Evolutionary conservation across 1,140 invertebrate species (phyloP), one percentile per base, ranked within the genome.

Genomic region (Sinella curviseta): DNA sequence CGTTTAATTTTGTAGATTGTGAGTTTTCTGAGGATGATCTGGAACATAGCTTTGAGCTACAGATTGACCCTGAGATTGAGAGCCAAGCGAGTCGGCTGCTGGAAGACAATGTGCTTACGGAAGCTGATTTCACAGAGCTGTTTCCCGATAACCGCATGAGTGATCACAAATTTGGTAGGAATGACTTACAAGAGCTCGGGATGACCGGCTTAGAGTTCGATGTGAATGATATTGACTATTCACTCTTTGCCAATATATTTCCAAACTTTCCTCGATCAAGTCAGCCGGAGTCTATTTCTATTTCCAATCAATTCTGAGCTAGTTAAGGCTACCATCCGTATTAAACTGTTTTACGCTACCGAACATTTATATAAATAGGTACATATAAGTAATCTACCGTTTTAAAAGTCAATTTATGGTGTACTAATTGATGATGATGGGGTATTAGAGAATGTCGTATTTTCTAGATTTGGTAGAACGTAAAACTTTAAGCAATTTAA

Each of bases 61-160:
- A 78, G 30, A 78, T 82, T 4, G 81, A 82, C 54, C 81, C 84
- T 4, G 87, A 88, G 76, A 82, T 88, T 30, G 87, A 86, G 1
- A 86, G 85, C 77, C 89, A 89, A 82, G 89, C 88, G 3, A 87
- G 88, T 60, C 86, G 88, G 26, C 84, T 91, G 31, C 84, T 91
- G 36, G 94, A 96, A 84, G 94, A 96, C 86, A 93, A 95, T 82
- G 93, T 96, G 85, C 92, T 97, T 85, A 94, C 93, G 77, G 92
- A 94, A 82, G 94, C 96, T 88, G 94, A 95, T 84, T 96, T 97
- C 86, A 94, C 93, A 86, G 95, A 97, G 86, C 90, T 97, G 78
- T 96, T 97, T 70, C 81, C 81, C 24, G 81, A 82, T 39, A 82
- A 76, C 26, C 77, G 82, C 20, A 26, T 81, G 12, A 55, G 57